Evolutionary conservation across 2,888 invertebrate genomes (phyloP), one percentile per base, ranked within the genome.

Genomic region (Hypsopygia costalis): DNA sequence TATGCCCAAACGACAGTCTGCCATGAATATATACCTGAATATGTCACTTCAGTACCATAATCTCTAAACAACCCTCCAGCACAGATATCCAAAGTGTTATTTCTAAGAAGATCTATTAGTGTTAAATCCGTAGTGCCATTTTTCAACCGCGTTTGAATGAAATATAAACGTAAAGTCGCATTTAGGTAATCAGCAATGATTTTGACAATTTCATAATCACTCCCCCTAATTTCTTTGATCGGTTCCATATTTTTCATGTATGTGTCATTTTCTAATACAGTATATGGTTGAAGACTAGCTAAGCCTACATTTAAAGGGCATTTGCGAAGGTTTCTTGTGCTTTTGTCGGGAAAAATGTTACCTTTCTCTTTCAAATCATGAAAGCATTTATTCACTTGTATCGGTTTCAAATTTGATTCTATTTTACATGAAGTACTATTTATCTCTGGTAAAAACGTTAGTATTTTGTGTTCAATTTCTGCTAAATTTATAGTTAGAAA

Each of bases 21-120:
- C 11, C 63, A 57, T 0, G 57, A 55, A 40, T 86, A 85, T 1
- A 70, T 41, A 0, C 85, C 85, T 1, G 83, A 81, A 45, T 85
- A 87, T 2, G 61, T 66, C 0, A 86, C 72, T 0, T 43, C 1
- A n/a, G 78, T 64, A 5, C 76, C 80, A 28, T 69, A 82, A 1
- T 74, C 47, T 42, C 75, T 65, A 22, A 78, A 81, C 0, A 78
- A 48, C 0, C 85, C 86, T 0, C 87, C 85, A 6, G 76, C 80
- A 35, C 72, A 72, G 0, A 59, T 52, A 29, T 87, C 81, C 1
- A 86, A 48, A 22, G 67, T 78, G 1, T 73, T 78, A 45, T 86
- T 80, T 1, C 55, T 5, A 1, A 87, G 3, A n/a, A 64, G 66
- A 0, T 58, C 31, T 12, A 81, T 6, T 46, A 66, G 79, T 0